Conservation (phyloP, 92 coral and sea anemone genomes). For the Ricordea florida region DNA sequence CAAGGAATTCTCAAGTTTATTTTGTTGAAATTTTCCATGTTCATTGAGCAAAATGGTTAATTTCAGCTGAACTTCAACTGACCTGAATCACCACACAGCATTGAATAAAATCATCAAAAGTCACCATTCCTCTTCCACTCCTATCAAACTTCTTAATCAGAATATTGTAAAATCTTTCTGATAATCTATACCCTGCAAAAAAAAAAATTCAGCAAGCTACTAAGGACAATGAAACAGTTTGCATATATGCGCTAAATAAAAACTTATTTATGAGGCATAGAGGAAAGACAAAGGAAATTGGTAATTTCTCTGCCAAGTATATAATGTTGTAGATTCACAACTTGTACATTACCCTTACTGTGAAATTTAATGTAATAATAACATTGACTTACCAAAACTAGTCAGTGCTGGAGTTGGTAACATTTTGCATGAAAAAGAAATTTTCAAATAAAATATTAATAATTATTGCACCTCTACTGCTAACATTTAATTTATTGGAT, state of each 20-base stretch:
- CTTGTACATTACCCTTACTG: too few relatives aligned
- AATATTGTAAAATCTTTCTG: conserved; percentile 87
- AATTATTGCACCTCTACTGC: too few relatives aligned
- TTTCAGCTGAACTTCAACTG: too few relatives aligned
- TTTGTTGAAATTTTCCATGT: too few relatives aligned
- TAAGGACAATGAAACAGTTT: neutral
- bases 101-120: conserved; percentile 98
- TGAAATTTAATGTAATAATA: neutral
- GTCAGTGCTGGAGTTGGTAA: conserved; percentile 91
- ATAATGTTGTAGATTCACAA: neutral
- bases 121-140: conserved; percentile 85
- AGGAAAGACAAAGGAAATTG: neutral
- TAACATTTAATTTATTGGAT: too few relatives aligned
- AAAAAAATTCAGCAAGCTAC: neutral
- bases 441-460: too few relatives aligned
- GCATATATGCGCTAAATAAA: neutral
- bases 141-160: conserved; percentile 92
- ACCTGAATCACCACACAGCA: conserved; percentile 98
- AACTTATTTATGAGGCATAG: too few relatives aligned
- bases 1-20: too few relatives aligned
- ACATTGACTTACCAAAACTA: conserved; percentile 86
- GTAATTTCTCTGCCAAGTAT: too few relatives aligned
- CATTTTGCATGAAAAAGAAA: too few relatives aligned
- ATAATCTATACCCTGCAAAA: conserved; percentile 78
- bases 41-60: too few relatives aligned